These are phyloP conservation scores for Amblyjoppa proteus DNA, from an alignment of 2,888 invertebrate species.

Conservation along the genomic window DNA sequence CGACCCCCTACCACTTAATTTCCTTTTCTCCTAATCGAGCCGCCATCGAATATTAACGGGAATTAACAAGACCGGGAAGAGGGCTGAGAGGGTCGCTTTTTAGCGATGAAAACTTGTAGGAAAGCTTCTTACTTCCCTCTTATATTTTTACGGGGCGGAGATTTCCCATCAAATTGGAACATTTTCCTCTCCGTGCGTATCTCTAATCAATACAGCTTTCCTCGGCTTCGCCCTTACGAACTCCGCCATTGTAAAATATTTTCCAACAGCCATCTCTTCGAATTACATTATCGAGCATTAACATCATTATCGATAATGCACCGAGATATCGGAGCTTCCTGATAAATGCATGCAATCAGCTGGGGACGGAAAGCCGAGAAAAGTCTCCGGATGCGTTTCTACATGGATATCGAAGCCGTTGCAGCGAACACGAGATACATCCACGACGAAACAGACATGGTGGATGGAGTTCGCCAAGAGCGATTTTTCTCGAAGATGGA, in stretches of 20 bases:
- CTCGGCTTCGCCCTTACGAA: not conserved
- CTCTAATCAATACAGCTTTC: constrained; percentile 12
- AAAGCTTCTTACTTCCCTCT: constrained; percentile 11
- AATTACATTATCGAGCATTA: not conserved
- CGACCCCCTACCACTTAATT: constrained; percentile 40
- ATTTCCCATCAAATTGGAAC: not conserved
- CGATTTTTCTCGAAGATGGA: constrained; percentile 52
- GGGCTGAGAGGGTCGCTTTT: constrained; percentile 31
- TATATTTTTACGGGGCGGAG: constrained; percentile 2
- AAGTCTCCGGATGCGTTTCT: not conserved
- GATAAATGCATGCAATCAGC: constrained; percentile 20
- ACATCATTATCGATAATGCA: constrained; percentile 20
- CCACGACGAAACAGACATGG: constrained; percentile 24
- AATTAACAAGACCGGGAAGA: constrained; percentile 26
- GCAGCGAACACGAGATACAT: constrained; percentile 26
- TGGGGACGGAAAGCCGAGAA: not conserved
- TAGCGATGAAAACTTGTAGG: constrained; percentile 49
- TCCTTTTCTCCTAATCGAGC: constrained; percentile 46
- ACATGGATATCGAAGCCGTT: constrained; percentile 25
- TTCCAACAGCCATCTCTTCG: not conserved
- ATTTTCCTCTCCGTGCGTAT: not conserved
- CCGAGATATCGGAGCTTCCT: not conserved
- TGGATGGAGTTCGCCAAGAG: not conserved
- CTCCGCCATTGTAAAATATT: not conserved
- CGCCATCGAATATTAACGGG: constrained; percentile 14